Evolutionary conservation across 2,113 vertebrate genomes (phyloP), one percentile per base, ranked within the genome.

Genomic region (Phyllopteryx taeniolatus): DNA sequence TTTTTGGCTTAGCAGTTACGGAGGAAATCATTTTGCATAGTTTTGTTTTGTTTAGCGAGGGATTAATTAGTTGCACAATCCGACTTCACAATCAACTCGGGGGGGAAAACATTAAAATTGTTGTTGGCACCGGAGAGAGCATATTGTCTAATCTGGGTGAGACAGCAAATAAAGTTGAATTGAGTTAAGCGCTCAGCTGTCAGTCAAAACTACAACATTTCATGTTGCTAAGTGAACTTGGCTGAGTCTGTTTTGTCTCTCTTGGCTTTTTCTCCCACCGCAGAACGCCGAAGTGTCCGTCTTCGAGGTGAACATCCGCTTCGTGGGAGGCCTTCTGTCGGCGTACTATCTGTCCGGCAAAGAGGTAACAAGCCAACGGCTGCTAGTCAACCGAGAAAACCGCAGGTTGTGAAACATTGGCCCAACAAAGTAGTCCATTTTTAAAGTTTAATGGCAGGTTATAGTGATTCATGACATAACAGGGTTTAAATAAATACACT

Each of bases 231-330:
- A 51, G n/a, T 22, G 53, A 56, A 56, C 20, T 22, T 22, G n/a
- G 53, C 53, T 66, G n/a, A 31, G 19, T 61, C 4, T 15, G 12
- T 33, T n/a, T 44, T 64, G 47, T 63, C 17, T 46, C 2, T 64
- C 53, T 64, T 7, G 49, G 22, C 54, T 62, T 68, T 42, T 27
- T 73, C 47, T 68, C 35, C 33, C 68, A 54, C 31, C 53, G 61
- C 90, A 99, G 98, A 97, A 99, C 31, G 94, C 95, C 35, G 98
- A 99, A 83, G 94, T 99, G 81, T 99, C 98, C 0, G 95, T 99
- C 79, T 99, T 99, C 85, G 97, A 99, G 93, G 97, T 99, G 78
- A 99, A 99, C 85, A 99, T 99, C 78, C 95, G 98, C 64, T 99
- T 99, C 74, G 96, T 98, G 0, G 98, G 98, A 78, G 98, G 98